Evolutionary conservation across 2,888 invertebrate genomes (phyloP).

Genomic region (Lycia hirtaria): DNA sequence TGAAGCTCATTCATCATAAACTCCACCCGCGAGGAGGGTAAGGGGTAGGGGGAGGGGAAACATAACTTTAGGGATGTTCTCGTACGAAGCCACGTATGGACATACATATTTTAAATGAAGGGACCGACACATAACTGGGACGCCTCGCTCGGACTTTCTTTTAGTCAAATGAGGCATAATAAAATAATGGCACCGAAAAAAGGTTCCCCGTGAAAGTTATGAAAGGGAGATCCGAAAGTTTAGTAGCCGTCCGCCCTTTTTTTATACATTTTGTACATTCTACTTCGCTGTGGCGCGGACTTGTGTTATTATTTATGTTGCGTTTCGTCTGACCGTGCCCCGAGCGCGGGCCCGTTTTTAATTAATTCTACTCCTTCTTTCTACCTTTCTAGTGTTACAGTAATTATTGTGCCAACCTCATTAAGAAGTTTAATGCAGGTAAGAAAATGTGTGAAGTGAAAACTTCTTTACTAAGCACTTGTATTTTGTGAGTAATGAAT

Average conservation of each 20-base stretch:
- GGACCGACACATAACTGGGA: conserved; percentile 69
- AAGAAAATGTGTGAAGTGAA: too few species aligned
- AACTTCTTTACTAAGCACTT: too few species aligned
- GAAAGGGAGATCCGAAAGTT: conserved; percentile 79
- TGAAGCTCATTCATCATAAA: conserved; percentile 37
- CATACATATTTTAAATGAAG: conserved; percentile 79
- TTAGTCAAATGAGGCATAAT: conserved; percentile 82
- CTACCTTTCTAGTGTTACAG: conserved; percentile 80
- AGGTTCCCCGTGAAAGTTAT: conserved; percentile 78
- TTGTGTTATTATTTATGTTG: conserved; percentile 80
- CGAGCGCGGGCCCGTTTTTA: conserved; percentile 73
- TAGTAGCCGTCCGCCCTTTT: conserved; percentile 66
- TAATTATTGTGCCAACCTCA: conserved; percentile 80
- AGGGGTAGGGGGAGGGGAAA: conserved; percentile 21
- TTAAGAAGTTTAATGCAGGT: conserved; percentile 75
- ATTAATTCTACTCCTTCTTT: conserved; percentile 76
- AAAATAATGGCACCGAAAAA: conserved; percentile 80
- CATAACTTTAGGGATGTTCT: conserved; percentile 62
- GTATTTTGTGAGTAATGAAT: too few species aligned
- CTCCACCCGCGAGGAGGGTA: conserved; percentile 26
- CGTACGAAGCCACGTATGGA: conserved; percentile 58
- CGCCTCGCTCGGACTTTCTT: conserved; percentile 75
- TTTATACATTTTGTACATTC: conserved; percentile 74
- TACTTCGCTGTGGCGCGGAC: conserved; percentile 62
- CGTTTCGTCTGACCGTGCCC: conserved; percentile 74